phyloP scores from a whole-genome alignment of 2,797 vertebrate genomes.

The Sitta carolinensis region DNA sequence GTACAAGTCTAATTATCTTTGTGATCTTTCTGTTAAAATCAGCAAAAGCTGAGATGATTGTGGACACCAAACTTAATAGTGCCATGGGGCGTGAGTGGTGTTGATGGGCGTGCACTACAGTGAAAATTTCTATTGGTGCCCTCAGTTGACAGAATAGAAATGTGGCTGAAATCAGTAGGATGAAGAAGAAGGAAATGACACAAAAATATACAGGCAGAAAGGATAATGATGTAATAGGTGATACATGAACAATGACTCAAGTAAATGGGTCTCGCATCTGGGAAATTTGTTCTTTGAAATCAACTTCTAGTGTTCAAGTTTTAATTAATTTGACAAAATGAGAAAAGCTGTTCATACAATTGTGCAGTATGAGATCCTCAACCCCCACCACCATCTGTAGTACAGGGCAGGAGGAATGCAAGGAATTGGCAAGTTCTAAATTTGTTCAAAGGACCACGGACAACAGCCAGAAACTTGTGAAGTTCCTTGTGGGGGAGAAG shows the following conservation, averaged over 20 bases:
- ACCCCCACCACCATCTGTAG: too few relatives aligned
- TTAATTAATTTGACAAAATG: not conserved
- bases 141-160: not conserved
- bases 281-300: not conserved
- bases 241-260: not conserved
- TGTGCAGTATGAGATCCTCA: not conserved
- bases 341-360: not conserved
- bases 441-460: not conserved
- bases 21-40: not conserved
- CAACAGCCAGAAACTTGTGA: not conserved
- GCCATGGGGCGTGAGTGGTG: not conserved
- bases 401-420: not conserved
- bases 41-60: not conserved
- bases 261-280: not conserved
- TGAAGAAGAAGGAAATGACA: not conserved
- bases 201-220: not conserved
- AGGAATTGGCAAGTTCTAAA: not conserved
- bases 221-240: not conserved
- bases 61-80: not conserved
- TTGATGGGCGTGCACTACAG: not conserved
- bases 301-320: not conserved
- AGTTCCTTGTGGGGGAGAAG: not conserved
- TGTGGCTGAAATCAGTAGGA: not conserved
- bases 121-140: not conserved
- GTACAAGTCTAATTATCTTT: not conserved